Percentiles rank a stretch among this genome's conserved stretches.
These are phyloP conservation scores for Reticulitermes speratus DNA, from an alignment of 1,140 invertebrate species.

Conservation along the genomic window DNA sequence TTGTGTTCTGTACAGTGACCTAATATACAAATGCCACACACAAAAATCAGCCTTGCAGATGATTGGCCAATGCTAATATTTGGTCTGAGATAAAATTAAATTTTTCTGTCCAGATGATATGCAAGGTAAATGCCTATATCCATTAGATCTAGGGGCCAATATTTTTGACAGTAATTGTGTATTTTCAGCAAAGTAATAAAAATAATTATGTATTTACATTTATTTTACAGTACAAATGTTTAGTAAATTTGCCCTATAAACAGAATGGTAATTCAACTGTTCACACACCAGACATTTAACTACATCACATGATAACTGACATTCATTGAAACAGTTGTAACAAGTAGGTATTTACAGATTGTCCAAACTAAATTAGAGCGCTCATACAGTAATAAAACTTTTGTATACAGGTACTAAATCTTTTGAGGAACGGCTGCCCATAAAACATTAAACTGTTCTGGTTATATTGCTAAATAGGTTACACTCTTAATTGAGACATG, in stretches of 20 bases:
- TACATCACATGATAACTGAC: neutral
- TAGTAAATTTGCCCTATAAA: conserved; percentile 28
- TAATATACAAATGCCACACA: too few species aligned
- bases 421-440: neutral
- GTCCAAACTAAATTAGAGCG: conserved; percentile 6
- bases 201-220: conserved; percentile 27
- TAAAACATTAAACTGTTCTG: conserved; percentile 3
- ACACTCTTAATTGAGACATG: neutral
- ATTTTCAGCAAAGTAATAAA: conserved; percentile 22
- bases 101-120: too few species aligned
- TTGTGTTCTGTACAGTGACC: too few species aligned
- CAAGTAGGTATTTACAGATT: conserved; percentile 5
- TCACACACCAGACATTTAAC: conserved; percentile 22
- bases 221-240: conserved; percentile 27
- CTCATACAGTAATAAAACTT: neutral
- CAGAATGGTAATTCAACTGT: neutral
- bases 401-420: neutral
- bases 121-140: too few species aligned
- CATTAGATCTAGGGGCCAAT: neutral
- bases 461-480: neutral
- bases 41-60: too few species aligned
- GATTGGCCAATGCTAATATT: too few species aligned
- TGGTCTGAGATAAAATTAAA: too few species aligned
- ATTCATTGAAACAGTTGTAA: conserved; percentile 12
- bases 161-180: neutral